phyloP scores from a whole-genome alignment of 2,888 invertebrate genomes.

The Cactoblastis cactorum region DNA sequence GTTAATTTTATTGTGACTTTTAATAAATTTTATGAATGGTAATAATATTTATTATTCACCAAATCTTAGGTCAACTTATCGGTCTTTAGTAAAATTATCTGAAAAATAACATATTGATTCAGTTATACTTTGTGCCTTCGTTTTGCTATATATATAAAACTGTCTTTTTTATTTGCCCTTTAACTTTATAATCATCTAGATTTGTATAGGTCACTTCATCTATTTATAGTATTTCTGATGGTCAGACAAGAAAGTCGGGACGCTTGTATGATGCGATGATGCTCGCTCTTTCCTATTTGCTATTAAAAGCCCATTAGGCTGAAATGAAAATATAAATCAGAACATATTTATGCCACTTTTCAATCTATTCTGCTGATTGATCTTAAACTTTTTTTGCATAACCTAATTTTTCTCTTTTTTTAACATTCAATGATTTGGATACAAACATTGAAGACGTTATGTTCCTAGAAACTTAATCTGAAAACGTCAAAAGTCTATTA shows the following conservation, averaged over 20 bases:
- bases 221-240: background rate
- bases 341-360: background rate
- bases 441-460: background rate
- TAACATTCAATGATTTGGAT: background rate
- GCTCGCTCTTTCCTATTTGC: background rate
- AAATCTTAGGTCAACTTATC: too few relatives aligned
- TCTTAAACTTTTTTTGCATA: background rate
- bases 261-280: background rate
- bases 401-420: background rate
- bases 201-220: background rate
- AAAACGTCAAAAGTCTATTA: too few relatives aligned
- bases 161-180: background rate
- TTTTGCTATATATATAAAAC: background rate
- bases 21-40: too few relatives aligned
- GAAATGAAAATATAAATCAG: background rate
- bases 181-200: too few relatives aligned
- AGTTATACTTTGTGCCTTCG: too few relatives aligned
- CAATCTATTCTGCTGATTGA: background rate
- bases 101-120: too few relatives aligned
- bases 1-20: too few relatives aligned
- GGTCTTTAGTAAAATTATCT: too few relatives aligned
- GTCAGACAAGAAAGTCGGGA: background rate
- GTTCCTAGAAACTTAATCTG: too few relatives aligned
- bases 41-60: too few relatives aligned
- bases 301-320: conserved; percentile 3